phyloP scores from a whole-genome alignment of 2,888 invertebrate genomes.

The Oasisia sp. region DNA sequence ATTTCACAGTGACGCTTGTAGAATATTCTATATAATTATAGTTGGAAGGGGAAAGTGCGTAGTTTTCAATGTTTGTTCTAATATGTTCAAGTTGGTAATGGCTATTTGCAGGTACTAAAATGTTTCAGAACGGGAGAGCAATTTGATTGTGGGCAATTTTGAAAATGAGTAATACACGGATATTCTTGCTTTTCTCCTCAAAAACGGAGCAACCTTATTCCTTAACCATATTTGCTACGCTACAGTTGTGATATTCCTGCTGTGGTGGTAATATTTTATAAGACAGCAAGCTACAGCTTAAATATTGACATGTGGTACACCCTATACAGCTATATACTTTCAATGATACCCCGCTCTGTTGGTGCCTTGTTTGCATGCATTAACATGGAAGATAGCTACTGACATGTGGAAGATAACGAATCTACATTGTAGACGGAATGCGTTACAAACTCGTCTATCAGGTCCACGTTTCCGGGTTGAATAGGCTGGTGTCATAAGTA shows the following conservation, averaged over 20 bases:
- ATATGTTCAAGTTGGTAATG: too few species aligned
- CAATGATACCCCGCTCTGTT: not conserved
- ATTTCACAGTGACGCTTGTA: too few species aligned
- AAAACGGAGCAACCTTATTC: too few species aligned
- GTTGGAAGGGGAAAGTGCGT: too few species aligned
- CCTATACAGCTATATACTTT: not conserved
- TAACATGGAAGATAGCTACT: not conserved
- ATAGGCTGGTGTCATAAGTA: not conserved
- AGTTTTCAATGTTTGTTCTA: too few species aligned
- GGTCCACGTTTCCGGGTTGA: not conserved
- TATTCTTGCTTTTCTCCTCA: too few species aligned
- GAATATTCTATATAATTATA: too few species aligned
- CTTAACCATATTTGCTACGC: too few species aligned
- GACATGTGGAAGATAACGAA: not conserved
- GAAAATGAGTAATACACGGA: too few species aligned
- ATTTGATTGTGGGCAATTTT: too few species aligned
- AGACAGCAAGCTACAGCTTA: not conserved
- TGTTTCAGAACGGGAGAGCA: too few species aligned
- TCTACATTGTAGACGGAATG: not conserved
- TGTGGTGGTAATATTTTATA: not conserved
- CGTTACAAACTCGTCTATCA: not conserved
- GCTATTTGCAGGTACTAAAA: too few species aligned
- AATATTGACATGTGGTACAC: not conserved
- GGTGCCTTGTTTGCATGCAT: not conserved
- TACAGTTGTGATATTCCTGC: not conserved